Evolutionary conservation across 1,140 invertebrate species (phyloP), one percentile per base, ranked within the genome.

Genomic region (Caenorhabditis elegans): DNA sequence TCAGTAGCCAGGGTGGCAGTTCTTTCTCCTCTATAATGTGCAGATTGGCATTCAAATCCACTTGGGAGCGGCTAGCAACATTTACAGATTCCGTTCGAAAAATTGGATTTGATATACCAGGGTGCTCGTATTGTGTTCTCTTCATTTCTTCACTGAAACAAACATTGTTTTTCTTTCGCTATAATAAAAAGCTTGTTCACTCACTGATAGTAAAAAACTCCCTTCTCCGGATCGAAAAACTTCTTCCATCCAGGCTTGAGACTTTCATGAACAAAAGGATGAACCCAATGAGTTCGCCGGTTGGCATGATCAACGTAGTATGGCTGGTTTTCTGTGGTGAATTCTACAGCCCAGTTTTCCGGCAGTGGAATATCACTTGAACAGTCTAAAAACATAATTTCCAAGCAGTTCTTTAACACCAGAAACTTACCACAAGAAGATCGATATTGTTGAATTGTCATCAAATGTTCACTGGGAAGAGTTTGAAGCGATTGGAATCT

Each of bases 211-310:
- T 70, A 70, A 8, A 70, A 70, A 22, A 70, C 19, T 22, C 60
- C 60, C 34, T 70, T 70, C 34, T 70, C 34, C 10, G 60, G 60
- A 39, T 70, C 60, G 22, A 70, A 70, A 43, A 70, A 19, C 60
- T 70, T 70, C n/a, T 70, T 70, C 60, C 60, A 70, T 22, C 60
- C 60, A 11, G 60, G 60, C n/a, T 70, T 70, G 3, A 70, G 34
- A 39, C 60, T 70, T 17, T 70, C 60, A 39, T 70, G 60, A 22
- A 70, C 60, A 17, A 70, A 10, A 1, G 60, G 60, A 43, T 70
- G 60, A 1, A 70, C 60, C 60, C 60, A 70, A 43, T 70, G 60
- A 70, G 60, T 70, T 39, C 60, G 19, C 22, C 60, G 60, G 11
- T 70, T 70, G 1, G 60, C 8, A 70, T 70, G 60, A 39, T 70